Conservation (phyloP, 2,888 invertebrate genomes). For the Ephialtes manifestator region DNA sequence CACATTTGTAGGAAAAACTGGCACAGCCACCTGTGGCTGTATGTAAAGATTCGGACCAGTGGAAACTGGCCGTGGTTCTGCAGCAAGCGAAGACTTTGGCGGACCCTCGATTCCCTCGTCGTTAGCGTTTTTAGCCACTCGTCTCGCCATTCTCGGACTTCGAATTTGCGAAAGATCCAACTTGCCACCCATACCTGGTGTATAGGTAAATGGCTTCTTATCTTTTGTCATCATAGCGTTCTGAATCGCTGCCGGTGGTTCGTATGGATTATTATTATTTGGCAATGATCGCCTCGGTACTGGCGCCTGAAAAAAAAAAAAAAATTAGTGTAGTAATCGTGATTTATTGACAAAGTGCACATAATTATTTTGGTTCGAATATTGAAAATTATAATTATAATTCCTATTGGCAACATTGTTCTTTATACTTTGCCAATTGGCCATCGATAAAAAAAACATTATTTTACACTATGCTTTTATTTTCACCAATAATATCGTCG, state of each 20-base stretch:
- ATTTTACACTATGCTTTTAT: background rate
- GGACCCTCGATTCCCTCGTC: slow-evolving; percentile 89
- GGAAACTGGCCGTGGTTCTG: slow-evolving; percentile 79
- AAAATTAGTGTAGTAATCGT: too few species aligned
- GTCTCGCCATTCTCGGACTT: slow-evolving; percentile 95
- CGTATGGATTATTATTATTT: slow-evolving; percentile 83
- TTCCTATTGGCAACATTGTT: too few species aligned
- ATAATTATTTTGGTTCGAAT: too few species aligned
- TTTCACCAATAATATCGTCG: background rate
- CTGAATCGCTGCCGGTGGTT: slow-evolving; percentile 96
- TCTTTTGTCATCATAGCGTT: slow-evolving; percentile 98
- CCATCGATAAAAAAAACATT: too few species aligned
- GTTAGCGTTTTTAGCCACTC: slow-evolving; percentile 90
- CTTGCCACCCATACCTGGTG: slow-evolving; percentile 92
- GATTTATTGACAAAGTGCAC: too few species aligned
- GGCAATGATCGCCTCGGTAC: slow-evolving; percentile 71
- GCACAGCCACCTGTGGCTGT: slow-evolving; percentile 89
- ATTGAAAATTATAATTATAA: too few species aligned
- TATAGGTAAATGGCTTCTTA: slow-evolving; percentile 98
- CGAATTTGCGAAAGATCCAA: slow-evolving; percentile 96
- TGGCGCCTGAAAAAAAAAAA: slow-evolving; percentile 50
- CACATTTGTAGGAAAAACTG: slow-evolving; percentile 88
- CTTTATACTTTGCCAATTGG: too few species aligned
- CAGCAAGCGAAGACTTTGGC: slow-evolving; percentile 87
- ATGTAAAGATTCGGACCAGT: slow-evolving; percentile 86